phyloP scores from a whole-genome alignment of 2,797 vertebrate genomes.

The Denticeps clupeoides region DNA sequence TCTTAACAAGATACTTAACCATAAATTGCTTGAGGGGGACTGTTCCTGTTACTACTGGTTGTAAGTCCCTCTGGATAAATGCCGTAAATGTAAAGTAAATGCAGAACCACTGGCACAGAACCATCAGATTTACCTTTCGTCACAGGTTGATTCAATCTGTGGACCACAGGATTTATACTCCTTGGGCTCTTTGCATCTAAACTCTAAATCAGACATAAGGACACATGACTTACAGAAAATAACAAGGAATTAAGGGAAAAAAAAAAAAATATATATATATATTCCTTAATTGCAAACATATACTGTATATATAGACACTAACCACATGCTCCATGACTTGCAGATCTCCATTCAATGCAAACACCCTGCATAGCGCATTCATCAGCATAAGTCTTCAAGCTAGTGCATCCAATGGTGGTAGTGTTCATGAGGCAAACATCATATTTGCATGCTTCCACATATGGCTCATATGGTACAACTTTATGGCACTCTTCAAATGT shows the following conservation, averaged over 20 bases:
- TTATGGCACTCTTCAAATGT: constrained; percentile 56
- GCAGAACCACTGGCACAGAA: too few relatives aligned
- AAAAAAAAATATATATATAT: background rate
- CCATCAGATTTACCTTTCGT: constrained; percentile 34
- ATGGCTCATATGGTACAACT: constrained; percentile 38
- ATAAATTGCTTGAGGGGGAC: too few relatives aligned
- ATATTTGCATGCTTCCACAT: constrained; percentile 39
- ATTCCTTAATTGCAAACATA: background rate
- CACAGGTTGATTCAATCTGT: constrained; percentile 47
- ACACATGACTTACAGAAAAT: background rate
- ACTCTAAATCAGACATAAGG: constrained; percentile 36
- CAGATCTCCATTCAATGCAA: constrained; percentile 59
- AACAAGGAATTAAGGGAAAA: background rate
- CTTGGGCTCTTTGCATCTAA: constrained; percentile 44
- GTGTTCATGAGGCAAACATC: constrained; percentile 40
- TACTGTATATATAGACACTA: constrained; percentile 17
- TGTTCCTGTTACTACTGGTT: too few relatives aligned
- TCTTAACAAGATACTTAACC: too few relatives aligned
- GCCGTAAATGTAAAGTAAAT: too few relatives aligned
- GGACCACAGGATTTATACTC: constrained; percentile 61
- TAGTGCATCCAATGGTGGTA: constrained; percentile 38
- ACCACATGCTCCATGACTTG: constrained; percentile 58
- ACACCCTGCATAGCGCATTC: constrained; percentile 48
- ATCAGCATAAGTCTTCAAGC: constrained; percentile 55
- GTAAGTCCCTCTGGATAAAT: too few relatives aligned